phyloP scores from a whole-genome alignment of 35 echinoderm and acorn worm genomes.

The Ptychodera flava region DNA sequence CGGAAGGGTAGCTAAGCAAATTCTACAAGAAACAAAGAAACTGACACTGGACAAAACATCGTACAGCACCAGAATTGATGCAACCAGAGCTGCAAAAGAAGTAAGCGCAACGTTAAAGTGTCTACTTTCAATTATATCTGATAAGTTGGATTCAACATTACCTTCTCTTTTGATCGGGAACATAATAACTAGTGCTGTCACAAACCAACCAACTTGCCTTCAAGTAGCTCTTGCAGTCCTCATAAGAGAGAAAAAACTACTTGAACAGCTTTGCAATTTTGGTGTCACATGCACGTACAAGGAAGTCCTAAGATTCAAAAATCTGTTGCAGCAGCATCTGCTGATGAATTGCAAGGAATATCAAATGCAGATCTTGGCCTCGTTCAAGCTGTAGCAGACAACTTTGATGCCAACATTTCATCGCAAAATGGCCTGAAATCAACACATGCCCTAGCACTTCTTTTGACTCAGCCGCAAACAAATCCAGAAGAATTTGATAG shows the following conservation, averaged over 20 bases:
- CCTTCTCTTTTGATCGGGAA: constrained; percentile 44
- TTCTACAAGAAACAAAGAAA: constrained; percentile 23
- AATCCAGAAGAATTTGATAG: not conserved
- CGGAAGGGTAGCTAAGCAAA: constrained; percentile 27
- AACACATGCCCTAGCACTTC: constrained; percentile 50
- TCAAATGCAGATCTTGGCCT: constrained; percentile 23
- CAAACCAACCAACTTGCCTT: constrained; percentile 28
- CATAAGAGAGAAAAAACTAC: constrained; percentile 34
- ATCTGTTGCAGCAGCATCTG: constrained; percentile 17
- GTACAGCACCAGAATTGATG: constrained; percentile 24
- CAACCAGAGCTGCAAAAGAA: not conserved
- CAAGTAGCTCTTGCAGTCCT: constrained; percentile 39
- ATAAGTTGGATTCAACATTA: constrained; percentile 29
- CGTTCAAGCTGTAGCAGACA: constrained; percentile 55
- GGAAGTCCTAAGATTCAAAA: constrained; percentile 38
- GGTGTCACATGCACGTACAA: constrained; percentile 54
- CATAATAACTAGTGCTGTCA: constrained; percentile 35
- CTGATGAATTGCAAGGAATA: constrained; percentile 5
- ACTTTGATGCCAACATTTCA: constrained; percentile 63
- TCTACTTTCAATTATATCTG: constrained; percentile 18
- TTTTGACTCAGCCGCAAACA: constrained; percentile 31
- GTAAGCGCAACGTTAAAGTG: constrained; percentile 11
- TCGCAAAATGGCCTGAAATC: constrained; percentile 46
- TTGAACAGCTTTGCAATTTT: constrained; percentile 28
- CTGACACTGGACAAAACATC: not conserved